These are phyloP conservation scores for Ornithorhynchus anatinus DNA, from an alignment of 2,113 vertebrate genomes.

Conservation along the genomic window DNA sequence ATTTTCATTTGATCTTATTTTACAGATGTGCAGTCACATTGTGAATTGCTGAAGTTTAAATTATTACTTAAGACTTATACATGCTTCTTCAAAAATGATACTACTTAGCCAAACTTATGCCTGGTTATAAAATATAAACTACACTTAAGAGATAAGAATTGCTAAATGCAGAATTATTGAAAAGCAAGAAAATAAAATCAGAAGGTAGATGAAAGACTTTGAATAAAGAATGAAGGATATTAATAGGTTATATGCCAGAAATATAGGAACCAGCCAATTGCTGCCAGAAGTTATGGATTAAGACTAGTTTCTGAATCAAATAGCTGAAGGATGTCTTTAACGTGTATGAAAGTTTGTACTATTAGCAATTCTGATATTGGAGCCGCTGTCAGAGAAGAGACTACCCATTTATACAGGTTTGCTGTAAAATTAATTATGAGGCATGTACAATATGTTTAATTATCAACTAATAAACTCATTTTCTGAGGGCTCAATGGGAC, in stretches of 20 bases:
- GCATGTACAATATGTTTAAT: conserved; percentile 44
- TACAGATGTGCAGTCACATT: not conserved
- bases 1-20: conserved; percentile 3
- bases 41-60: not conserved
- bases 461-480: conserved; percentile 56
- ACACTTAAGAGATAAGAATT: conserved; percentile 12
- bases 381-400: conserved; percentile 39
- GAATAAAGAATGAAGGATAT: not conserved
- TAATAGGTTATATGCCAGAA: not conserved
- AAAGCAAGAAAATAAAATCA: too few species aligned
- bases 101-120: too few species aligned
- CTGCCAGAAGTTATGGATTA: not conserved
- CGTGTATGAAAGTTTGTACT: conserved; percentile 39
- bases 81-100: too few species aligned
- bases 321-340: conserved; percentile 38
- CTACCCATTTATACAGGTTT: conserved; percentile 57
- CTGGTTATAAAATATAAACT: not conserved
- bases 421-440: conserved; percentile 68
- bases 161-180: not conserved
- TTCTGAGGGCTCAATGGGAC: conserved; percentile 20
- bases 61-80: conserved; percentile 14
- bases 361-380: conserved; percentile 64
- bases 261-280: not conserved
- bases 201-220: too few species aligned
- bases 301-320: conserved; percentile 4